phyloP scores from a whole-genome alignment of 2,888 invertebrate genomes.

The Dicyrtomina minuta region DNA sequence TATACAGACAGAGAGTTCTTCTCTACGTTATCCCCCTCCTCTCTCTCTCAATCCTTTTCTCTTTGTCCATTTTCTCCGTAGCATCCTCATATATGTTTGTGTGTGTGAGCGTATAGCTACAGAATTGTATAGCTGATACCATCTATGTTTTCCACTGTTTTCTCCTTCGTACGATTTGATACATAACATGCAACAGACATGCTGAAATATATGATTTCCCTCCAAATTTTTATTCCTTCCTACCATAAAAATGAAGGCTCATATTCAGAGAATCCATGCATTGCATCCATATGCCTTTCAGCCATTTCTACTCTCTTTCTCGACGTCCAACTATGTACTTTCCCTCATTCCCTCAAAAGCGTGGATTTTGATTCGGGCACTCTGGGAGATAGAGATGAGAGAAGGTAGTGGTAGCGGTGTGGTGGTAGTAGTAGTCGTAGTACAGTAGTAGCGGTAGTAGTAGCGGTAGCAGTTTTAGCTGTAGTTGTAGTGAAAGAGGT shows the following conservation, averaged over 20 bases:
- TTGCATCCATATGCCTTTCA: slow-evolving; percentile 11
- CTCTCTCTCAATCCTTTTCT: not conserved
- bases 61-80: not conserved
- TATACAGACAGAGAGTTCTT: not conserved
- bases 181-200: not conserved
- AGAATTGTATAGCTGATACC: not conserved
- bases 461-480: no score
- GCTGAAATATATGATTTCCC: not conserved
- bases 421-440: no score
- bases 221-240: not conserved
- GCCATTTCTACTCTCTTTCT: not conserved
- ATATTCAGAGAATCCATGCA: slow-evolving; percentile 1
- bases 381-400: no score
- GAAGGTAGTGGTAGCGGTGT: no score
- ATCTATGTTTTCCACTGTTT: no score
- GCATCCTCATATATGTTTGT: not conserved
- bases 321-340: not conserved
- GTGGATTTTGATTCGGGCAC: not conserved
- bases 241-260: not conserved
- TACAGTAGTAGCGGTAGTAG: no score
- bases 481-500: not conserved
- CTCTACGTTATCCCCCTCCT: slow-evolving; percentile 5
- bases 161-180: not conserved
- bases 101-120: not conserved
- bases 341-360: slow-evolving; percentile 12